phyloP scores from a whole-genome alignment of 2,113 vertebrate species.

The Hippocampus guttulatus region DNA sequence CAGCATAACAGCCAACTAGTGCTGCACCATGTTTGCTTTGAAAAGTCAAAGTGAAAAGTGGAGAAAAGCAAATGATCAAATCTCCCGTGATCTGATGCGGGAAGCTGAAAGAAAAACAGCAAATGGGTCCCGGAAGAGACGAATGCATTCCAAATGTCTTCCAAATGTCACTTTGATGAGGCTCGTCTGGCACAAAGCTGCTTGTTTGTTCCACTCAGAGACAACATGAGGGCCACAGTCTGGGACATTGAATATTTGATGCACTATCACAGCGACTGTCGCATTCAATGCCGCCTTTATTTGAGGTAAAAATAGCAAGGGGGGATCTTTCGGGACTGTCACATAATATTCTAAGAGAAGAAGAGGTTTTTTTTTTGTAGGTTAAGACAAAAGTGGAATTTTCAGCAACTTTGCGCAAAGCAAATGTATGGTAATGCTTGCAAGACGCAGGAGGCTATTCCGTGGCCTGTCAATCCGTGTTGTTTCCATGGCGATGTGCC shows the following conservation, averaged over 20 bases:
- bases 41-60: background rate
- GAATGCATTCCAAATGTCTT: background rate
- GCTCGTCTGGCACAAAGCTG: conserved; percentile 2
- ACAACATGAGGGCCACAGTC: conserved; percentile 4
- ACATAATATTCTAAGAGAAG: background rate
- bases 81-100: background rate
- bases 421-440: background rate
- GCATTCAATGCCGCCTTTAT: background rate
- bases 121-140: background rate
- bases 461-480: background rate
- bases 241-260: conserved; percentile 12
- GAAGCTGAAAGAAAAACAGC: background rate
- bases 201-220: conserved; percentile 11
- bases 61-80: background rate
- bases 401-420: background rate
- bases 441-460: background rate
- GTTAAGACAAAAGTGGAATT: background rate
- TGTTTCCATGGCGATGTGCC: conserved; percentile 1
- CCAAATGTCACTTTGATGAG: background rate
- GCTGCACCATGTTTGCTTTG: too few species aligned
- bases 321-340: background rate
- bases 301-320: conserved; percentile 5
- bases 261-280: conserved; percentile 5
- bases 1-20: too few species aligned
- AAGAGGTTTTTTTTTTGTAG: background rate